Percentiles rank a stretch among this genome's conserved stretches.
Evolutionary conservation across 2,888 invertebrate species (phyloP).

Genomic region (Lasius fuliginosus): DNA sequence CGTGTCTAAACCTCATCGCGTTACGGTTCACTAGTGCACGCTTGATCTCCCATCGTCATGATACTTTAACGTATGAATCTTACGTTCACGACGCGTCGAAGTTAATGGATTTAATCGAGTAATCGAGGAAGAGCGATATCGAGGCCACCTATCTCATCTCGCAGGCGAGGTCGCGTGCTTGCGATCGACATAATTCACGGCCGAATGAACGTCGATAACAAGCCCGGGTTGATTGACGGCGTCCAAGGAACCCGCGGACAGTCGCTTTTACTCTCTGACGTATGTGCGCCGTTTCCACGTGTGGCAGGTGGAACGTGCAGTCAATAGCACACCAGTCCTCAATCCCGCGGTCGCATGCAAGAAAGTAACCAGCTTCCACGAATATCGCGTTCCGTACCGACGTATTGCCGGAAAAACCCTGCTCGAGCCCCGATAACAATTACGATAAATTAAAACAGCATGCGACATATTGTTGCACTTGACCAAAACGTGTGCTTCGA

Average conservation of each 20-base stretch:
- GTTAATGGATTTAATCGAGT: conserved; percentile 47
- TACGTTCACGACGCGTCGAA: conserved; percentile 39
- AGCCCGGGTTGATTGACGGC: conserved; percentile 59
- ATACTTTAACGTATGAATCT: conserved; percentile 46
- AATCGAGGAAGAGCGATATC: conserved; percentile 61
- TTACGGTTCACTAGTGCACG: conserved; percentile 40
- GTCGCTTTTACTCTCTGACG: conserved; percentile 54
- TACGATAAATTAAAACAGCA: conserved; percentile 33
- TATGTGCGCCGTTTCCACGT: conserved; percentile 54
- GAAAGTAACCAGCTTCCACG: conserved; percentile 3
- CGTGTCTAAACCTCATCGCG: conserved; percentile 14
- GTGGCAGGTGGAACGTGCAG: conserved; percentile 50
- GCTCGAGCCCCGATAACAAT: conserved; percentile 19
- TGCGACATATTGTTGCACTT: conserved; percentile 3
- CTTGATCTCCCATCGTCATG: conserved; percentile 39
- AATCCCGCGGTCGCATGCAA: neutral
- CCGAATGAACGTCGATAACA: conserved; percentile 65
- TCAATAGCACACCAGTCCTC: conserved; percentile 14
- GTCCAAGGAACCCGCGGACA: conserved; percentile 18
- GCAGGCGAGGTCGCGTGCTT: conserved; percentile 65
- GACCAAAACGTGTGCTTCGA: neutral
- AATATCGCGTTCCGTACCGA: conserved; percentile 3
- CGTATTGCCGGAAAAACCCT: conserved; percentile 6
- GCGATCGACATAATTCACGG: conserved; percentile 61
- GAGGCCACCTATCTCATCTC: conserved; percentile 52